These are phyloP conservation scores for Apodemia duryi DNA, from an alignment of 2,888 invertebrate species.

Conservation along the genomic window DNA sequence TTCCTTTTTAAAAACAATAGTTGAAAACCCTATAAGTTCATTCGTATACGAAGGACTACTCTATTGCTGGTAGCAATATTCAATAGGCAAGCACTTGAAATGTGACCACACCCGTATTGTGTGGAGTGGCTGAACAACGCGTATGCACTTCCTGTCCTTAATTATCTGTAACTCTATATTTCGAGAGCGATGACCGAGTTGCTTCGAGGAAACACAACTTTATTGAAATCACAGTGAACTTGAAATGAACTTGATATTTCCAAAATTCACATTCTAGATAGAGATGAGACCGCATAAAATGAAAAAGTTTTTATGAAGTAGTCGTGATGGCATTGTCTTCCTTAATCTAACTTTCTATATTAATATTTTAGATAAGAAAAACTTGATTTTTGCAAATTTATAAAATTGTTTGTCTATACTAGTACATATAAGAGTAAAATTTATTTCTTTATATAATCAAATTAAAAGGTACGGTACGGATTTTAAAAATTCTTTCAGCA, in stretches of 20 bases:
- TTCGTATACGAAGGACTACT: slow-evolving; percentile 2
- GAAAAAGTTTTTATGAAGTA: too few relatives aligned
- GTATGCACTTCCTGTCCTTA: slow-evolving; percentile 34
- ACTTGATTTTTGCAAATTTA: too few relatives aligned
- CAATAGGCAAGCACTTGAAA: slow-evolving; percentile 28
- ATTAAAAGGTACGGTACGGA: too few relatives aligned
- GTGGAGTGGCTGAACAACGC: slow-evolving; percentile 24
- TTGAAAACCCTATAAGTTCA: neutral
- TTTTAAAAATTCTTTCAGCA: too few relatives aligned
- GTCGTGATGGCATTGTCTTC: too few relatives aligned
- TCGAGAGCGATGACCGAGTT: slow-evolving; percentile 3
- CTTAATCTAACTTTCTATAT: too few relatives aligned
- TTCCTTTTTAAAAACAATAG: neutral
- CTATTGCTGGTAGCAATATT: slow-evolving; percentile 23
- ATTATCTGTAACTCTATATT: slow-evolving; percentile 39
- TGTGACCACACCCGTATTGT: slow-evolving; percentile 32
- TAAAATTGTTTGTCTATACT: too few relatives aligned
- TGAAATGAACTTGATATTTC: neutral
- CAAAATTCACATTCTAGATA: too few relatives aligned
- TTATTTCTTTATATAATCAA: too few relatives aligned
- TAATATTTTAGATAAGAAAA: too few relatives aligned
- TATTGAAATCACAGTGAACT: neutral
- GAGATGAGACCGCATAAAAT: too few relatives aligned
- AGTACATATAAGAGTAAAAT: too few relatives aligned
- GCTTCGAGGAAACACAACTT: neutral